These are phyloP conservation scores for Nibea coibor DNA, from an alignment of 2,113 vertebrate species.

Conservation along the genomic window DNA sequence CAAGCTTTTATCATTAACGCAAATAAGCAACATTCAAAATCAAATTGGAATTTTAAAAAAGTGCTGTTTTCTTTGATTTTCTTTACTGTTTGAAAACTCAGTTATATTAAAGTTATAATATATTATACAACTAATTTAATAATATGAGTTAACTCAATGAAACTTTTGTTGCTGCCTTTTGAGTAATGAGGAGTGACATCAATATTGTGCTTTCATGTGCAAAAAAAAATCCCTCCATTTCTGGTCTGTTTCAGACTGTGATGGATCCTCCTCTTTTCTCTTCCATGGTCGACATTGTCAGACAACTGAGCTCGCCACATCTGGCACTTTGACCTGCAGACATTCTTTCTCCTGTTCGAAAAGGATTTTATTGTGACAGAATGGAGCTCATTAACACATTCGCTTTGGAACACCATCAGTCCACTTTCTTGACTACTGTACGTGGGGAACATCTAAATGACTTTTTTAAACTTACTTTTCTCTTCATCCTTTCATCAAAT, in stretches of 20 bases:
- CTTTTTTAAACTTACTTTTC: not conserved
- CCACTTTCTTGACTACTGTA: not conserved
- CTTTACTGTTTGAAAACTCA: too few relatives aligned
- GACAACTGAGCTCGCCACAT: not conserved
- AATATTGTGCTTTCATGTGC: not conserved
- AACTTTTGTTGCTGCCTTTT: not conserved
- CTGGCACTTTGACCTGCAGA: conserved; percentile 32
- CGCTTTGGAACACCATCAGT: conserved; percentile 21
- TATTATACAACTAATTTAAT: too few relatives aligned
- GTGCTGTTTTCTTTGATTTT: too few relatives aligned
- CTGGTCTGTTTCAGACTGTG: not conserved
- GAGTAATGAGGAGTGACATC: not conserved
- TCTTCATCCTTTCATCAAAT: not conserved
- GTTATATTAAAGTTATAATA: too few relatives aligned
- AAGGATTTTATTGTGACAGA: conserved; percentile 28
- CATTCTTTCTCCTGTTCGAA: conserved; percentile 14
- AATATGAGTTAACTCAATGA: too few relatives aligned
- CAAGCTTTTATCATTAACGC: not conserved
- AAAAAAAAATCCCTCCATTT: not conserved
- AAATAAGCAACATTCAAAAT: not conserved
- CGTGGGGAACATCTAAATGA: not conserved
- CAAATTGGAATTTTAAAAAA: not conserved
- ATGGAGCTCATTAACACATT: conserved; percentile 24
- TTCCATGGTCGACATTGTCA: conserved; percentile 17
- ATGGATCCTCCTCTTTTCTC: not conserved